Percentiles rank a stretch among this genome's conserved stretches.
These are phyloP conservation scores for Ichneumon xanthorius DNA, from an alignment of 2,888 invertebrate species.

Conservation along the genomic window DNA sequence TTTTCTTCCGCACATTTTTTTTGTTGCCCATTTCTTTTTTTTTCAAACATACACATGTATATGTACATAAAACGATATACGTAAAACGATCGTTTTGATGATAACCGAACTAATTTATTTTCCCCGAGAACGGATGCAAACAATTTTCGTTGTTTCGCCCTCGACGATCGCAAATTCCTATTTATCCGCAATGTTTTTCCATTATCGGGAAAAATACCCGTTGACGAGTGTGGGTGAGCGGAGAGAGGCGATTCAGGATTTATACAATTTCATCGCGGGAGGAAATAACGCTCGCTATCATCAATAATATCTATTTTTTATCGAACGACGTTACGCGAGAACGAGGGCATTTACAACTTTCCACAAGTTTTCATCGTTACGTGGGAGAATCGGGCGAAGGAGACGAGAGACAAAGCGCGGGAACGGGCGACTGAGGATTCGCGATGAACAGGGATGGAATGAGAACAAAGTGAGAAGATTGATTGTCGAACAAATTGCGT, in stretches of 20 bases:
- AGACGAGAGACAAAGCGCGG: conserved; percentile 25
- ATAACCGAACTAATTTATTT: background rate
- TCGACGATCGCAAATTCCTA: conserved; percentile 8
- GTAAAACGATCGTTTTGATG: background rate
- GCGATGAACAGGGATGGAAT: conserved; percentile 18
- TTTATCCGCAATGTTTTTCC: conserved; percentile 35
- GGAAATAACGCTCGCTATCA: conserved; percentile 41
- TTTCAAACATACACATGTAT: background rate
- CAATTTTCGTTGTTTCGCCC: background rate
- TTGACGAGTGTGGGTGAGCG: background rate
- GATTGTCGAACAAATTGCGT: conserved; percentile 66
- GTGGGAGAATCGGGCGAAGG: background rate
- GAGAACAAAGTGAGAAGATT: conserved; percentile 58
- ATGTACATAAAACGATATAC: too few species aligned
- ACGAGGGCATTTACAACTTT: conserved; percentile 39
- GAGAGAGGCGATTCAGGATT: conserved; percentile 19
- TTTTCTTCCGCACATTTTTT: background rate
- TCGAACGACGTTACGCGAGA: conserved; percentile 27
- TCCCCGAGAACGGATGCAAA: background rate
- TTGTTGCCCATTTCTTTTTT: background rate
- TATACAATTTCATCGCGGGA: conserved; percentile 38
- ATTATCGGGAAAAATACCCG: conserved; percentile 34
- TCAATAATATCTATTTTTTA: conserved; percentile 30
- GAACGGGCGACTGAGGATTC: background rate
- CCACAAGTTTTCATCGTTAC: conserved; percentile 42